These are phyloP conservation scores for Iselma pallidipennis DNA, from an alignment of 2,888 invertebrate species.

Conservation along the genomic window DNA sequence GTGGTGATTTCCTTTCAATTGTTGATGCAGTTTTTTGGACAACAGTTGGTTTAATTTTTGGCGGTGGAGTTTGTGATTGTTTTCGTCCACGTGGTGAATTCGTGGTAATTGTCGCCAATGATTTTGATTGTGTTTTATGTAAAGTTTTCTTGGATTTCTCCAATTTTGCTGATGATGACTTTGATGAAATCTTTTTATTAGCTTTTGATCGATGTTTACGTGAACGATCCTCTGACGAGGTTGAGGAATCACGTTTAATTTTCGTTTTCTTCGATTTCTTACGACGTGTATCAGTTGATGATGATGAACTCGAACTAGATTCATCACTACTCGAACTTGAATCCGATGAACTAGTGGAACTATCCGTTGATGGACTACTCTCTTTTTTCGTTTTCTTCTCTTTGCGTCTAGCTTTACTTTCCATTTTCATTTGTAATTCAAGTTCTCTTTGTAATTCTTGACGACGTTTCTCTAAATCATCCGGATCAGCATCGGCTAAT, in stretches of 20 bases:
- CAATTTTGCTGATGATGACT: slow-evolving; percentile 48
- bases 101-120: slow-evolving; percentile 46
- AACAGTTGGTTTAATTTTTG: slow-evolving; percentile 47
- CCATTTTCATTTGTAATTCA: slow-evolving; percentile 78
- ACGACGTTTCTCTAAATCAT: slow-evolving; percentile 75
- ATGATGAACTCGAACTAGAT: slow-evolving; percentile 61
- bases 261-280: slow-evolving; percentile 51
- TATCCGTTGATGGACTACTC: slow-evolving; percentile 71
- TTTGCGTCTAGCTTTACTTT: slow-evolving; percentile 69
- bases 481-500: slow-evolving; percentile 80
- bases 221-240: slow-evolving; percentile 64
- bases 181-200: slow-evolving; percentile 57
- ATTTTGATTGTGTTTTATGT: slow-evolving; percentile 21
- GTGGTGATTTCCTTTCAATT: slow-evolving; percentile 49
- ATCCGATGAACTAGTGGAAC: slow-evolving; percentile 65
- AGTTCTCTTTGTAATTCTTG: slow-evolving; percentile 76
- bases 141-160: slow-evolving; percentile 51
- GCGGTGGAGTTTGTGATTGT: slow-evolving; percentile 54
- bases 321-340: slow-evolving; percentile 70
- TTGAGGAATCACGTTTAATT: slow-evolving; percentile 46
- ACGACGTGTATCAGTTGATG: slow-evolving; percentile 53
- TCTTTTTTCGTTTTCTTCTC: slow-evolving; percentile 69
- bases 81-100: slow-evolving; percentile 46
- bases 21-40: slow-evolving; percentile 39
- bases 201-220: slow-evolving; percentile 61